Evolutionary conservation across 2,797 vertebrate species (phyloP).

Genomic region (Melanotaenia parkinsoni): DNA sequence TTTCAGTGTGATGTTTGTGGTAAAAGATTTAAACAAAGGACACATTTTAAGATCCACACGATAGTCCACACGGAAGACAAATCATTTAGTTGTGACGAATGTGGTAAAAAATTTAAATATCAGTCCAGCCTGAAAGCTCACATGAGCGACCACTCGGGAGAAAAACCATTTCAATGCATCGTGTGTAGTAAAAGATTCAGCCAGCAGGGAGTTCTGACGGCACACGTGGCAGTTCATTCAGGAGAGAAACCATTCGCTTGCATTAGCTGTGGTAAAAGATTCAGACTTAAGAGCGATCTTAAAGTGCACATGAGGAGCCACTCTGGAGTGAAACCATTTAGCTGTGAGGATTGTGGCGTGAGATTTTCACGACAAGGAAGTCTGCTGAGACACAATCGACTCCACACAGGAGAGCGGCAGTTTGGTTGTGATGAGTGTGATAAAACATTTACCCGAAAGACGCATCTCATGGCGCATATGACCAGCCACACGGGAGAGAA

Average conservation of each 20-base stretch:
- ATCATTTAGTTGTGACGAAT: constrained; percentile 1
- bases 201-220: not conserved
- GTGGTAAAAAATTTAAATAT: constrained; percentile 12
- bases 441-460: constrained; percentile 1
- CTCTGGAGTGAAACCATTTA: constrained; percentile 16
- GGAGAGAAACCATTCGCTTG: constrained; percentile 16
- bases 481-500: constrained; percentile 16
- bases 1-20: not conserved
- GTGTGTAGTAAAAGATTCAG: constrained; percentile 14
- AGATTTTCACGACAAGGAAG: constrained; percentile 13
- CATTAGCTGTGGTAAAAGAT: constrained; percentile 4
- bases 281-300: not conserved
- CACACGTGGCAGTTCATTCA: constrained; percentile 4
- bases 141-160: constrained; percentile 12
- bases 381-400: constrained; percentile 12
- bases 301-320: constrained; percentile 10
- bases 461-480: constrained; percentile 14
- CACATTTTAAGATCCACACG: constrained; percentile 7
- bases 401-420: constrained; percentile 8
- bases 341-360: constrained; percentile 8
- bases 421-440: constrained; percentile 8
- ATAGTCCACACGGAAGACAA: constrained; percentile 6
- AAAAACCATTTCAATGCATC: constrained; percentile 8
- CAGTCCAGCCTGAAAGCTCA: constrained; percentile 6
- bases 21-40: constrained; percentile 1